These are phyloP conservation scores for Mirounga angustirostris DNA, from an alignment of 2,113 vertebrate genomes.

Conservation along the genomic window DNA sequence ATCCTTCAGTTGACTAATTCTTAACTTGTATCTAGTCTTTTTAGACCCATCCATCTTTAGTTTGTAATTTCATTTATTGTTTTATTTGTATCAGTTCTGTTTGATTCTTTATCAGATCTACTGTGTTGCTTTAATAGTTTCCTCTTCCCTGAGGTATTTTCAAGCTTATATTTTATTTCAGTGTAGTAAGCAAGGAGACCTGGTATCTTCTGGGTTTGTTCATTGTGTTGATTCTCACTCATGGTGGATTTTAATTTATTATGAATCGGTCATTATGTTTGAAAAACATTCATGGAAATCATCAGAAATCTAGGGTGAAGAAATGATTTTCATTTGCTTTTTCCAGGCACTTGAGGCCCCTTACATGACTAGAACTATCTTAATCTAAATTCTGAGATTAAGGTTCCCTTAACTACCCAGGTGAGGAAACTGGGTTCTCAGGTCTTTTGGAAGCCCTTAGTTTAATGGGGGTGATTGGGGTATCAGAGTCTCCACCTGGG, in stretches of 20 bases:
- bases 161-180: slow-evolving; percentile 18
- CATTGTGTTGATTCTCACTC: neutral
- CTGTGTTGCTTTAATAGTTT: neutral
- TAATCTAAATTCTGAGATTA: neutral
- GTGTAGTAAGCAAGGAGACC: neutral
- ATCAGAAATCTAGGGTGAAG: neutral
- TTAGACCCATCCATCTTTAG: neutral
- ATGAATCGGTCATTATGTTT: neutral
- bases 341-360: neutral
- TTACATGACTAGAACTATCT: neutral
- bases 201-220: neutral
- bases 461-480: neutral
- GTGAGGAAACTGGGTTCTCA: neutral
- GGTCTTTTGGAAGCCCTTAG: neutral
- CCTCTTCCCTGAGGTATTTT: slow-evolving; percentile 1
- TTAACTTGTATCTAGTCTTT: neutral
- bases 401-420: neutral
- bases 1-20: neutral
- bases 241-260: neutral
- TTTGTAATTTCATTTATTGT: neutral
- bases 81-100: neutral
- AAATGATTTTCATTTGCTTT: slow-evolving; percentile 16
- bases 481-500: neutral
- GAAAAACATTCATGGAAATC: neutral
- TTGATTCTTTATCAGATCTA: neutral